Conservation (phyloP, 2,113 vertebrate species). For the Tor tambroides region DNA sequence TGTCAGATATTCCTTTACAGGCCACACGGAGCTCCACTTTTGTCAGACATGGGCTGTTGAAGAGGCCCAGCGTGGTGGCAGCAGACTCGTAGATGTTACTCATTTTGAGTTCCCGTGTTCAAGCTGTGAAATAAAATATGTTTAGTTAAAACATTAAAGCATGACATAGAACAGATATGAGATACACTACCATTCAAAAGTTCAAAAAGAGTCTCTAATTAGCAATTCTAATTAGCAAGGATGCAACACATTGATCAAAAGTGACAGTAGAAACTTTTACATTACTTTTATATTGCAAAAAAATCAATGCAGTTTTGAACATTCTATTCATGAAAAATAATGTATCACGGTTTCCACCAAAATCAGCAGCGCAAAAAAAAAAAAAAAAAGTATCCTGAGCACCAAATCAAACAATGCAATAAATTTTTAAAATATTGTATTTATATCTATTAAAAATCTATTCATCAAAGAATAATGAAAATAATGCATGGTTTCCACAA, state of each 20-base stretch:
- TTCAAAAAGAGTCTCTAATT: neutral
- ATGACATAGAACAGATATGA: neutral
- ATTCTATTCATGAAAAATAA: neutral
- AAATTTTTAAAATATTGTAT: too few species aligned
- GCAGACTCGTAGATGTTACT: slow-evolving; percentile 82
- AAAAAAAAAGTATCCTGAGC: neutral
- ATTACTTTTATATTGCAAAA: neutral
- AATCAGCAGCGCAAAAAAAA: neutral
- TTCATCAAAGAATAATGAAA: neutral
- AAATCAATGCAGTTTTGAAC: neutral
- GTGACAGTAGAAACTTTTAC: neutral
- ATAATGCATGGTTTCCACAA: neutral
- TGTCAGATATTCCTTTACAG: slow-evolving; percentile 82
- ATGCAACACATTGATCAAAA: neutral
- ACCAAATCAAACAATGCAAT: neutral
- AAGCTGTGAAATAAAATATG: slow-evolving; percentile 35
- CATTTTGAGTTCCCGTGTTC: slow-evolving; percentile 63
- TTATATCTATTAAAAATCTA: neutral
- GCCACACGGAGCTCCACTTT: slow-evolving; percentile 88
- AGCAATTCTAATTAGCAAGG: neutral
- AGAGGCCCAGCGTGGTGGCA: slow-evolving; percentile 79
- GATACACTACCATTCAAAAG: neutral
- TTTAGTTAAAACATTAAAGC: neutral
- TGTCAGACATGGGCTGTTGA: slow-evolving; percentile 84
- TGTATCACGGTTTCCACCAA: neutral